Percentiles rank a stretch among this genome's conserved stretches.
These are phyloP conservation scores for Patella caerulea DNA, from an alignment of 2,888 invertebrate genomes.

Conservation along the genomic window DNA sequence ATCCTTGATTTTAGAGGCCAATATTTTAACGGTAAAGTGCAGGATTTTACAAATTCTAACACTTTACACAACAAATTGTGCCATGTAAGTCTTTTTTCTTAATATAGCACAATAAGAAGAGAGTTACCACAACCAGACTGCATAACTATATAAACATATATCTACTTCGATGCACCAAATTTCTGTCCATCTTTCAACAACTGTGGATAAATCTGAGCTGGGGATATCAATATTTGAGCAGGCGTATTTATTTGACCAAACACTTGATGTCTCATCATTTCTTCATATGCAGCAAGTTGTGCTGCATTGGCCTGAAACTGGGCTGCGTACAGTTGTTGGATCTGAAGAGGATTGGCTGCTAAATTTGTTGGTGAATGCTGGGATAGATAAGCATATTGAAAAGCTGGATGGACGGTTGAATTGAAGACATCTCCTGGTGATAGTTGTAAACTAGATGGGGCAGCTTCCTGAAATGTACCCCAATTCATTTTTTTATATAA, in stretches of 20 bases:
- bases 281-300: slow-evolving; percentile 43
- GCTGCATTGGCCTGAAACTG: slow-evolving; percentile 38
- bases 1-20: no score
- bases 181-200: slow-evolving; percentile 25
- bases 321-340: slow-evolving; percentile 42
- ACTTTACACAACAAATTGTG: no score
- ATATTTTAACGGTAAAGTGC: no score
- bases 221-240: slow-evolving; percentile 15
- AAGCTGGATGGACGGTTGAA: slow-evolving; percentile 43
- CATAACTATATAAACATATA: no score
- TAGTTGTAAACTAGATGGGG: slow-evolving; percentile 24
- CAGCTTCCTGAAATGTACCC: slow-evolving; percentile 17
- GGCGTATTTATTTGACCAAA: slow-evolving; percentile 12
- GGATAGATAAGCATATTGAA: slow-evolving; percentile 29
- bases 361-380: slow-evolving; percentile 23
- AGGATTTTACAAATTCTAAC: no score
- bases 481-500: background rate
- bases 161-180: slow-evolving; percentile 12
- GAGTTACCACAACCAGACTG: no score
- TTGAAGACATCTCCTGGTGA: slow-evolving; percentile 17
- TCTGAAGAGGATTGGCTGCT: slow-evolving; percentile 34
- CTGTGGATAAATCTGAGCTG: slow-evolving; percentile 26
- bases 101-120: no score
- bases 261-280: slow-evolving; percentile 35
- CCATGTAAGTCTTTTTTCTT: no score